Evolutionary conservation across 2,797 vertebrate species (phyloP).

Genomic region (Neosilurus hyrtlii): DNA sequence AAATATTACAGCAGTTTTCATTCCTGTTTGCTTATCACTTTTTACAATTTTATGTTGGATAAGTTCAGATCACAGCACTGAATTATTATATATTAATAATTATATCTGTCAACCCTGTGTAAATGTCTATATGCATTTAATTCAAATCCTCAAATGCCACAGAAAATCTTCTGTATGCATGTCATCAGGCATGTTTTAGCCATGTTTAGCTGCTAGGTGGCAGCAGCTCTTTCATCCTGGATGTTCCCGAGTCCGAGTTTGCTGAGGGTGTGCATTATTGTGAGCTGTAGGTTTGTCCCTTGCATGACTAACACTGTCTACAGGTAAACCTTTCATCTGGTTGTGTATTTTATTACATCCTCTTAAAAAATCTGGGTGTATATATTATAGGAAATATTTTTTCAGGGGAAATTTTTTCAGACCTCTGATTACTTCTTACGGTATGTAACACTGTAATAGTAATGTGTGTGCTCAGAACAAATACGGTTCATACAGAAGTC

Average conservation of each 20-base stretch:
- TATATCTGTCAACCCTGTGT: background rate
- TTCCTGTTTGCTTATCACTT: background rate
- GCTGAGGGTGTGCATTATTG: background rate
- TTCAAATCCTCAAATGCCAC: background rate
- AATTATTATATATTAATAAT: background rate
- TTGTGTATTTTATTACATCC: background rate
- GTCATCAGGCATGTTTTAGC: background rate
- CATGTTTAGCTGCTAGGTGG: background rate
- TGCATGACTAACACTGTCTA: conserved; percentile 2
- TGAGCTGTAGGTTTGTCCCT: background rate
- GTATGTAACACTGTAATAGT: conserved; percentile 12
- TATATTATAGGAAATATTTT: conserved; percentile 21
- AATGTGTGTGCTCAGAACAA: conserved; percentile 22
- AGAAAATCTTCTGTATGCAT: background rate
- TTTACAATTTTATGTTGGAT: conserved; percentile 1
- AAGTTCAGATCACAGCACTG: background rate
- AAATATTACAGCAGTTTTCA: background rate
- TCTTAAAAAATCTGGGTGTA: conserved; percentile 3
- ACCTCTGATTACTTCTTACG: background rate
- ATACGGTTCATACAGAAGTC: conserved; percentile 19
- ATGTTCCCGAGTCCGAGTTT: background rate
- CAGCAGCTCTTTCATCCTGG: background rate
- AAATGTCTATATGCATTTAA: background rate
- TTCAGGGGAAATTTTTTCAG: background rate
- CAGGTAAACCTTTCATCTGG: background rate